Evolutionary conservation across 2,888 invertebrate species (phyloP).

Genomic region (Latheticus oryzae): DNA sequence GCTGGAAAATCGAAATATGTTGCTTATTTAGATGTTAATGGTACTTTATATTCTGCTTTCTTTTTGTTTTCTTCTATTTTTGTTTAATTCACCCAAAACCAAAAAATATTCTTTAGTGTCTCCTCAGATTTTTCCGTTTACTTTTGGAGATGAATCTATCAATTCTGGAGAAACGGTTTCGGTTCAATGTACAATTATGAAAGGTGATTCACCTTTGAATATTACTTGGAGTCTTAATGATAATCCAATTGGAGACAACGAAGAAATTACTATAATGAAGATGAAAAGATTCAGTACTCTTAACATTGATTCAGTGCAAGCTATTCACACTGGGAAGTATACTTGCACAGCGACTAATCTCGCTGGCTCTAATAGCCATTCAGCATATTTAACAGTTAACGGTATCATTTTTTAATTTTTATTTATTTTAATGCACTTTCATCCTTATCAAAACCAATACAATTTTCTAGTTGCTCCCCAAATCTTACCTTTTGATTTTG

Average conservation of each 20-base stretch:
- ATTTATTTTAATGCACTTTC: conserved; percentile 20
- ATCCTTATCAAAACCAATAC: no score
- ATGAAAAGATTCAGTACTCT: conserved; percentile 67
- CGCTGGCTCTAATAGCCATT: conserved; percentile 69
- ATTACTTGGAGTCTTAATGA: conserved; percentile 83
- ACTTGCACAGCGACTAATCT: conserved; percentile 76
- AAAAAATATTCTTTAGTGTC: conserved; percentile 55
- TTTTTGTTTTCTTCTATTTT: conserved; percentile 16
- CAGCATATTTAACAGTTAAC: conserved; percentile 62
- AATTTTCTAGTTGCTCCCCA: conserved; percentile 55
- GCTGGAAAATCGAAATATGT: conserved; percentile 64
- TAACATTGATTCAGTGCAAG: conserved; percentile 71
- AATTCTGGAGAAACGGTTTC: conserved; percentile 81
- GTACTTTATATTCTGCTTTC: conserved; percentile 50
- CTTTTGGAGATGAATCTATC: conserved; percentile 72
- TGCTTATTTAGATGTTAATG: conserved; percentile 59
- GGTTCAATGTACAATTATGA: conserved; percentile 76
- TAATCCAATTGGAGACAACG: conserved; percentile 63
- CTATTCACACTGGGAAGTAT: conserved; percentile 78
- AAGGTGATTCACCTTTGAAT: conserved; percentile 80
- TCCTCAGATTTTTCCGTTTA: conserved; percentile 70
- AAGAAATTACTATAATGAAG: conserved; percentile 56
- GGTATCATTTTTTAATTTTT: conserved; percentile 35
- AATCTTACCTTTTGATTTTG: conserved; percentile 66
- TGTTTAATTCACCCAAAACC: conserved; percentile 16